A percentile compares a stretch with the other conserved stretches of the same genome.
phyloP scores from a whole-genome alignment of 2,797 vertebrate species.

The Tokudaia muenninki region DNA sequence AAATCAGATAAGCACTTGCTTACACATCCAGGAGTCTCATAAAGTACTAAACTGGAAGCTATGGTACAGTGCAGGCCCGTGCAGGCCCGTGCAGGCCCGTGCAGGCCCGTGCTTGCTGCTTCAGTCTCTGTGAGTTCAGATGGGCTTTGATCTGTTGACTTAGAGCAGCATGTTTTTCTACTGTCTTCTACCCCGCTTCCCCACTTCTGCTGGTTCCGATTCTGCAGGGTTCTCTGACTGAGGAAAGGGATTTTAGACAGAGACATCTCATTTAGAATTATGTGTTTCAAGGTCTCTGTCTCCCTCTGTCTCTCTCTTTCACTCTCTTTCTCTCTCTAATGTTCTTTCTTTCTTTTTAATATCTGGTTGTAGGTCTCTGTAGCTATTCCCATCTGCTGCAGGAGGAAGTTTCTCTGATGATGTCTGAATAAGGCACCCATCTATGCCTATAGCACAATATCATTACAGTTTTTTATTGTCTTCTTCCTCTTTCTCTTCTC shows the following conservation, averaged over 20 bases:
- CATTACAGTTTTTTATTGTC: no score
- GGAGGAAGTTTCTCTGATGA: no score
- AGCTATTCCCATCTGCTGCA: no score
- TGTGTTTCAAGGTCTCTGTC: background rate
- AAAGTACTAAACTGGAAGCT: background rate
- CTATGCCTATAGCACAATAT: no score
- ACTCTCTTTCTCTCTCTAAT: no score
- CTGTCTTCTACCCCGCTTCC: background rate
- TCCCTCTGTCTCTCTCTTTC: background rate
- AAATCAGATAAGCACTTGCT: background rate
- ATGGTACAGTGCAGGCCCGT: rapidly evolving
- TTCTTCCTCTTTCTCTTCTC: background rate
- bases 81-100: no score
- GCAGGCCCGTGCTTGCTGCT: background rate
- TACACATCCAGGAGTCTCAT: no score
- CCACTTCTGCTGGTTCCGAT: background rate
- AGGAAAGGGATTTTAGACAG: background rate
- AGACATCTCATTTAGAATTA: background rate
- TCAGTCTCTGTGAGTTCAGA: background rate
- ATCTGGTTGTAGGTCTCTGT: no score
- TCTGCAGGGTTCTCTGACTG: background rate
- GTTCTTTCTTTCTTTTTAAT: no score
- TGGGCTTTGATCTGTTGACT: background rate
- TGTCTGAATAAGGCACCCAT: no score
- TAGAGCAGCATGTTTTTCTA: background rate